Evolutionary conservation across 2,113 vertebrate genomes (phyloP).

Genomic region (Isichthys henryi): DNA sequence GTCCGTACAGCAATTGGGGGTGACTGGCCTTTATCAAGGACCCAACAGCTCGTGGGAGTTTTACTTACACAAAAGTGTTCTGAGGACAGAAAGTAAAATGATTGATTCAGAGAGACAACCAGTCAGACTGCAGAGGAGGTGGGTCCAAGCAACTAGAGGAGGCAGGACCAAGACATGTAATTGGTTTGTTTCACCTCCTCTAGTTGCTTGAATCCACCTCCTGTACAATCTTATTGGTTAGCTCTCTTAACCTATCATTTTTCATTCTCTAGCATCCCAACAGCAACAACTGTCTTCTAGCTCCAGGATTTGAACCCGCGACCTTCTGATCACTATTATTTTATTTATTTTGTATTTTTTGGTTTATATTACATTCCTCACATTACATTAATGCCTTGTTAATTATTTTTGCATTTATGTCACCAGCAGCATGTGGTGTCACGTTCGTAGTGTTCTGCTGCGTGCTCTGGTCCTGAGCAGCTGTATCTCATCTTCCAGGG

Average conservation of each 20-base stretch:
- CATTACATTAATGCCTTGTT: too few relatives aligned
- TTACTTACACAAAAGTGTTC: not conserved
- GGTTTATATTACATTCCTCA: not conserved
- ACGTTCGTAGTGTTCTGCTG: constrained; percentile 40
- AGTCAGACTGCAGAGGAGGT: not conserved
- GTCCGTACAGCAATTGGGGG: not conserved
- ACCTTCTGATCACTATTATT: not conserved
- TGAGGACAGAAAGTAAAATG: not conserved
- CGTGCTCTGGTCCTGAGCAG: constrained; percentile 67
- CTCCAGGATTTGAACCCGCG: not conserved
- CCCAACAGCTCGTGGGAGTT: not conserved
- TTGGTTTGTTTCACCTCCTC: not conserved
- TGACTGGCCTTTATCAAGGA: not conserved
- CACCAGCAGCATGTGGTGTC: not conserved
- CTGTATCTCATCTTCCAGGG: constrained; percentile 75
- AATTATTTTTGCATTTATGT: not conserved
- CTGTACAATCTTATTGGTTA: too few relatives aligned
- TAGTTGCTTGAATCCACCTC: not conserved
- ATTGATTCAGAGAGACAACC: not conserved
- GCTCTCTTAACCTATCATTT: too few relatives aligned
- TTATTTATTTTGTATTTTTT: not conserved
- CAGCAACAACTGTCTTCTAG: not conserved
- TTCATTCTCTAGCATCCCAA: not conserved
- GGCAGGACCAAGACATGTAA: not conserved
- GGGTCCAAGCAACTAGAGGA: too few relatives aligned